Conservation (phyloP, 2,888 invertebrate genomes). For the Serripes groenlandicus region DNA sequence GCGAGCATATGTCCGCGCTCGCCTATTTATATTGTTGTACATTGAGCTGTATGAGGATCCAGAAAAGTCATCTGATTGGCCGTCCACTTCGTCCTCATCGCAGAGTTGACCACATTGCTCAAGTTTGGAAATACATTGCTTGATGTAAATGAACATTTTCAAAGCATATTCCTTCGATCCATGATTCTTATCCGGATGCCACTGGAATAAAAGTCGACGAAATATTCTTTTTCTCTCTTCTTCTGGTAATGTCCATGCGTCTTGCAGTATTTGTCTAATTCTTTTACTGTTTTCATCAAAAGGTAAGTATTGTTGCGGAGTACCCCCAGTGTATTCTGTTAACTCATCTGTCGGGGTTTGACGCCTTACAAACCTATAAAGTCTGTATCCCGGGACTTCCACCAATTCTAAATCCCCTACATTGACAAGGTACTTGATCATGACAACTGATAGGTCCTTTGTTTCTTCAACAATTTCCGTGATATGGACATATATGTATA, state of each 20-base stretch:
- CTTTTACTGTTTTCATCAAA: slow-evolving; percentile 49
- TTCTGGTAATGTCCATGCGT: slow-evolving; percentile 48
- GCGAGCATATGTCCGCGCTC: slow-evolving; percentile 23
- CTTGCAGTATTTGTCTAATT: slow-evolving; percentile 29
- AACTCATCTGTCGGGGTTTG: not conserved
- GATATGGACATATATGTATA: slow-evolving; percentile 1
- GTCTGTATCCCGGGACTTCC: slow-evolving; percentile 1
- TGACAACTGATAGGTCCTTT: not conserved
- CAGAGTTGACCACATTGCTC: not conserved
- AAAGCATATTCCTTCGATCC: slow-evolving; percentile 54
- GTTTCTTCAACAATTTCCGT: not conserved
- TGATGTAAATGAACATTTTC: slow-evolving; percentile 63
- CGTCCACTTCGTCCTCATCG: not conserved
- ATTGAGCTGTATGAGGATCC: slow-evolving; percentile 28
- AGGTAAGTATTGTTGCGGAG: slow-evolving; percentile 6
- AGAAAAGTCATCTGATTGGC: not conserved
- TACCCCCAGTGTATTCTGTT: not conserved
- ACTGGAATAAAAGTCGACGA: slow-evolving; percentile 50
- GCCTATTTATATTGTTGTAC: slow-evolving; percentile 2
- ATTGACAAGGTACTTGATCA: not conserved
- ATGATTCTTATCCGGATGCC: slow-evolving; percentile 72
- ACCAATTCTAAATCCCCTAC: not conserved
- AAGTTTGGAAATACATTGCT: not conserved
- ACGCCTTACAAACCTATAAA: slow-evolving; percentile 14
- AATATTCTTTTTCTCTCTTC: slow-evolving; percentile 53